phyloP scores from a whole-genome alignment of 2,888 invertebrate genomes.

The Harpagoxenus sublaevis region DNA sequence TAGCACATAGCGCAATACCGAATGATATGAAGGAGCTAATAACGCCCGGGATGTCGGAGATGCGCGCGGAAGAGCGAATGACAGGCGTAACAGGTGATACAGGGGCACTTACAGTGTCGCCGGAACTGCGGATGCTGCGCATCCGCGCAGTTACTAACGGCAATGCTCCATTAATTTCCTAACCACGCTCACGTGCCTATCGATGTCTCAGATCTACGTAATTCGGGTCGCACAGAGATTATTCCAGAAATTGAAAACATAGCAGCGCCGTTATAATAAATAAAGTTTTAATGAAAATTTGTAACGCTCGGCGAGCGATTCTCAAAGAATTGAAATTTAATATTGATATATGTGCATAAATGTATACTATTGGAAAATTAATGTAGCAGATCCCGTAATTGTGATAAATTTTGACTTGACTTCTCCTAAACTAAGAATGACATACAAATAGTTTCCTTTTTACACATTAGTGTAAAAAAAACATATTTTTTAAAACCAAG shows the following conservation, averaged over 20 bases:
- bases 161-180: slow-evolving; percentile 14
- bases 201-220: slow-evolving; percentile 5
- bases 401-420: neutral
- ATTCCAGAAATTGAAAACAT: neutral
- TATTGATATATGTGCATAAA: neutral
- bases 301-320: neutral
- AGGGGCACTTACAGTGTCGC: slow-evolving; percentile 62
- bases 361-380: neutral
- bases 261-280: neutral
- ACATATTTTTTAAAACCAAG: neutral
- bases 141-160: slow-evolving; percentile 23
- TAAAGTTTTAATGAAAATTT: neutral
- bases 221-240: neutral
- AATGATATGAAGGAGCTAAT: slow-evolving; percentile 65
- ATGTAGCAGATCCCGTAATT: neutral
- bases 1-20: slow-evolving; percentile 62
- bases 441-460: neutral
- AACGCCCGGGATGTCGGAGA: slow-evolving; percentile 61
- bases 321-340: neutral
- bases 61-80: slow-evolving; percentile 65
- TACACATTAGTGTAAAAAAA: neutral
- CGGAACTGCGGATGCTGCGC: slow-evolving; percentile 56
- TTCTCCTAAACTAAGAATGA: neutral
- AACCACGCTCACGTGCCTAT: neutral
- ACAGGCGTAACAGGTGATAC: slow-evolving; percentile 74